Percentiles rank a stretch among this genome's conserved stretches.
These are phyloP conservation scores for Conus canariensis DNA, from an alignment of 2,888 invertebrate species.

Conservation along the genomic window DNA sequence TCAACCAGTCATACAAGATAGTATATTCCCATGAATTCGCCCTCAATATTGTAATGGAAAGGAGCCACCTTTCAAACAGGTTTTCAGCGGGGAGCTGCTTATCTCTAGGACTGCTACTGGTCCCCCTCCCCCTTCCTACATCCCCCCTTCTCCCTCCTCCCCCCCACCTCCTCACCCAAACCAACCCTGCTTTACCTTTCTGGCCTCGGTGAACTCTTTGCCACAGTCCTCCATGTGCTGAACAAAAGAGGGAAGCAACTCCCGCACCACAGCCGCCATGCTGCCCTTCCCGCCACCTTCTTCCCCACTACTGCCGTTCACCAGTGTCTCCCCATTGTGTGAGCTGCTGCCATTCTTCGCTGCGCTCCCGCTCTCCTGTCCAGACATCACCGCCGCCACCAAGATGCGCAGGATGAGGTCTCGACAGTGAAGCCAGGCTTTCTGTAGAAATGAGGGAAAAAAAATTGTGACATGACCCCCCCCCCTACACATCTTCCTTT, in stretches of 20 bases:
- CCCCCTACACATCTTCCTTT: no score
- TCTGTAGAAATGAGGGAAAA: constrained; percentile 53
- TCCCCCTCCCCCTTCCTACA: no score
- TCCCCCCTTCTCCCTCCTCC: no score
- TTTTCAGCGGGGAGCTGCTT: no score
- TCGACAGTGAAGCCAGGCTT: constrained; percentile 77
- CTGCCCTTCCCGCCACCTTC: constrained; percentile 19
- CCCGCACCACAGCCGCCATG: constrained; percentile 57
- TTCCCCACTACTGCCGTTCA: constrained; percentile 30
- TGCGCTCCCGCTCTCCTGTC: constrained; percentile 55
- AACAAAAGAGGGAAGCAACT: constrained; percentile 57
- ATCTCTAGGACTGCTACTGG: no score
- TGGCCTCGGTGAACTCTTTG: constrained; percentile 42
- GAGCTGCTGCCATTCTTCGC: constrained; percentile 63
- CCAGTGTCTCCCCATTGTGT: constrained; percentile 79
- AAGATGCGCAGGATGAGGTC: constrained; percentile 76
- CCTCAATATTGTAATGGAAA: no score
- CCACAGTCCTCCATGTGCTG: constrained; percentile 54
- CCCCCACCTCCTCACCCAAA: neutral
- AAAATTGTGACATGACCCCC: neutral
- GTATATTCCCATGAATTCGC: no score
- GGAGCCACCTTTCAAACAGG: no score
- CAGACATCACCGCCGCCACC: constrained; percentile 71
- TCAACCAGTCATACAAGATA: no score
- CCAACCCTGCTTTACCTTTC: constrained; percentile 31